A percentile compares a stretch with the other conserved stretches of the same genome.
Evolutionary conservation across 2,113 vertebrate genomes (phyloP).

Genomic region (Rhinichthys klamathensis): DNA sequence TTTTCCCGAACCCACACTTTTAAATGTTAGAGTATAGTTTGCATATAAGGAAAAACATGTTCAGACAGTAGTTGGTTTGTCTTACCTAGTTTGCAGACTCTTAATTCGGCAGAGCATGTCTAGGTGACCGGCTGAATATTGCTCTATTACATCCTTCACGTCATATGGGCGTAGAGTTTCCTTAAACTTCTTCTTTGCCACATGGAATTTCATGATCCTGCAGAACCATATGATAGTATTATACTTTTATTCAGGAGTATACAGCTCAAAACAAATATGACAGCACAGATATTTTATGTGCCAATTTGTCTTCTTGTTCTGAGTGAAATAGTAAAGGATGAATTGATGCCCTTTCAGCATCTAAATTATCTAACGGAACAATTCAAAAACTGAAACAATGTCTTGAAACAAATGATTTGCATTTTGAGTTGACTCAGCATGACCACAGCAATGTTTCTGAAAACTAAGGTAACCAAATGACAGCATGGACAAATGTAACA

Average conservation of each 20-base stretch:
- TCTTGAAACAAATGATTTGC: not conserved
- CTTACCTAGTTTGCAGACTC: slow-evolving; percentile 89
- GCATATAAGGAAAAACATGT: not conserved
- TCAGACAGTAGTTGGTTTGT: not conserved
- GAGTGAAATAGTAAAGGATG: not conserved
- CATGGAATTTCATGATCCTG: slow-evolving; percentile 98
- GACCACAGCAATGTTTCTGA: not conserved
- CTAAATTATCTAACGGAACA: not conserved
- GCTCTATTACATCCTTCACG: slow-evolving; percentile 33
- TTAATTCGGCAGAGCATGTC: slow-evolving; percentile 33
- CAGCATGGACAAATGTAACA: slow-evolving; percentile 23
- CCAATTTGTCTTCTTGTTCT: not conserved
- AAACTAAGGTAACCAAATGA: not conserved
- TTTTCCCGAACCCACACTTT: not conserved
- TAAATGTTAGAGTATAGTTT: too few species aligned
- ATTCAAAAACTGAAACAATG: not conserved
- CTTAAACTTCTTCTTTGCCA: slow-evolving; percentile 79
- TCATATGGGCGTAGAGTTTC: slow-evolving; percentile 30
- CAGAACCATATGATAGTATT: not conserved
- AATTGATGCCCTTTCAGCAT: not conserved
- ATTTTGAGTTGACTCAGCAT: not conserved
- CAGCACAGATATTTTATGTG: not conserved
- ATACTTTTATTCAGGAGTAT: not conserved
- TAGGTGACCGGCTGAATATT: slow-evolving; percentile 31
- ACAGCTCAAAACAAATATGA: not conserved